A percentile compares a stretch with the other conserved stretches of the same genome.
These are phyloP conservation scores for Dendrolimus punctatus DNA, from an alignment of 1,140 invertebrate species.

Conservation along the genomic window DNA sequence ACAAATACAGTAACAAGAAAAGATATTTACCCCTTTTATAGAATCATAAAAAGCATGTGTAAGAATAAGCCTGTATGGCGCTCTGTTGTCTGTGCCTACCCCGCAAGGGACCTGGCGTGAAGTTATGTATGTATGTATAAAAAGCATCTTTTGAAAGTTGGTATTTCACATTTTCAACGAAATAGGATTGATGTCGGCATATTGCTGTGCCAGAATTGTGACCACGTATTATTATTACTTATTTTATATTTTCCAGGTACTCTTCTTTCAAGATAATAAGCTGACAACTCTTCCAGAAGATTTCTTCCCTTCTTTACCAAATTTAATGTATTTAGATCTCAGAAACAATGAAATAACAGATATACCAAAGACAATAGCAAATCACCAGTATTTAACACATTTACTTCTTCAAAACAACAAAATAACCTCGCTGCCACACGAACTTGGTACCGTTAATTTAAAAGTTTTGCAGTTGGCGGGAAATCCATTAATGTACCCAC, in stretches of 20 bases:
- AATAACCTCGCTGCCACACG: slow-evolving; percentile 69
- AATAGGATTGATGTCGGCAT: too few species aligned
- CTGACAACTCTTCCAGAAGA: slow-evolving; percentile 64
- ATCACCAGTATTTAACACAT: slow-evolving; percentile 70
- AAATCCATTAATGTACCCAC: slow-evolving; percentile 71
- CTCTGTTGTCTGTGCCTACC: too few species aligned
- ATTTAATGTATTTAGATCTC: slow-evolving; percentile 73
- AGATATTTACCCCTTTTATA: too few species aligned
- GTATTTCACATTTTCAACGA: too few species aligned
- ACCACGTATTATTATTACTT: too few species aligned
- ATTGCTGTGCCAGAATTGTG: background rate
- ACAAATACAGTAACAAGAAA: too few species aligned
- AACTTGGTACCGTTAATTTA: slow-evolving; percentile 70
- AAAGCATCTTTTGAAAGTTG: too few species aligned
- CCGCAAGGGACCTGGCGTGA: too few species aligned
- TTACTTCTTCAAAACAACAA: slow-evolving; percentile 74
- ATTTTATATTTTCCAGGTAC: slow-evolving; percentile 51
- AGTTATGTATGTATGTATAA: too few species aligned
- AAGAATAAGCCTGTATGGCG: too few species aligned
- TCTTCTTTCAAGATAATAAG: slow-evolving; percentile 73
- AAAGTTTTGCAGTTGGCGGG: slow-evolving; percentile 68
- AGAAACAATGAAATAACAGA: slow-evolving; percentile 70
- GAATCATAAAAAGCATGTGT: too few species aligned
- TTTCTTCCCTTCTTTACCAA: slow-evolving; percentile 65
- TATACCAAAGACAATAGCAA: slow-evolving; percentile 67